Base-by-base conservation (phyloP, 2,888 invertebrate species). In the Phyllotreta cruciferae region DNA sequence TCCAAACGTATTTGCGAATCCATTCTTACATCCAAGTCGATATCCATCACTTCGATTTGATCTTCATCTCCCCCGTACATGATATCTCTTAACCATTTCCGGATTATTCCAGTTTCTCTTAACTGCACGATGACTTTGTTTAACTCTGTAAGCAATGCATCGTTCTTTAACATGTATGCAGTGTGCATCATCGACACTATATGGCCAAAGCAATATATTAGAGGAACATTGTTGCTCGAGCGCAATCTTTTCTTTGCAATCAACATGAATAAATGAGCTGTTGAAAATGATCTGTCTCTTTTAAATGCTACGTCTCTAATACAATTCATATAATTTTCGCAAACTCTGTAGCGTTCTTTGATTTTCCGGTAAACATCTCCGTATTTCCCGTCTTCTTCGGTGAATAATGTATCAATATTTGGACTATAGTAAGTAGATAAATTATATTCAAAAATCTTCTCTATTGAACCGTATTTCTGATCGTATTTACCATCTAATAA, bases 141-240 rank as follows among this genome's bases (percentile, higher is more conserved):
- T 54, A 80, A 71, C 45, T 60, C 62, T 4, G 70, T 67, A 68
- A 10, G 77, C 70, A 66, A 77, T 76, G 5, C 78, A 77, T 67
- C 77, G 77, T 3, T 69, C 66, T 5, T 1, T 35, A 63, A 77
- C 69, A 10, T 76, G 63, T 72, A 80, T 77, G 69, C 24, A 24
- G 75, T 76, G 6, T 78, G 66, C 1, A 75, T 76, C 68, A 74
- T 78, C 1, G 74, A 73, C 6, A 76, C 74, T 1, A 78, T 70
- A 34, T 71, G 64, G 44, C 76, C 71, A 45, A 73, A 72, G 56
- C 74, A 73, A 6, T 76, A 64, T 24, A 76, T 55, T 38, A 64
- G 39, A 36, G 60, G 62, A 6, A 47, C 58, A 38, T 73, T 71
- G 11, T 67, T 44, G 34, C 71, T 67, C 6, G 74, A 68, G 10